phyloP scores from a whole-genome alignment of 2,113 vertebrate species.

The Eonycteris spelaea region DNA sequence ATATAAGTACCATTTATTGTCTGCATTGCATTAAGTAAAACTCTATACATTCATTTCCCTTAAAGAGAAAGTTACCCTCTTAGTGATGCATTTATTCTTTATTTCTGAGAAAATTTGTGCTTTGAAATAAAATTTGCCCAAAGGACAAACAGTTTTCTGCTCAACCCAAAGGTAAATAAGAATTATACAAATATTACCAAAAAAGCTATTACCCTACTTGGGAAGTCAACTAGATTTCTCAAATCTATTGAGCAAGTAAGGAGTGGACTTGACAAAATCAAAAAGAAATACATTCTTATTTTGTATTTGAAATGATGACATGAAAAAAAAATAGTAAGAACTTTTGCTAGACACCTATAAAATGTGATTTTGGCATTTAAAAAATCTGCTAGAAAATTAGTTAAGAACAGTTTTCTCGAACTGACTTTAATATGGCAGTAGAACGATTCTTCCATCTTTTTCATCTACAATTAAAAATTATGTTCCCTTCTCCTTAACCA shows the following conservation, averaged over 20 bases:
- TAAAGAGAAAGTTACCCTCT: slow-evolving; percentile 23
- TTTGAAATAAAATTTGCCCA: not conserved
- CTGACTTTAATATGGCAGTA: not conserved
- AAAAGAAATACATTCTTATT: not conserved
- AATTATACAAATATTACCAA: not conserved
- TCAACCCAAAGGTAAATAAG: not conserved
- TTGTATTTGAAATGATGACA: not conserved
- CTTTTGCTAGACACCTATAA: not conserved
- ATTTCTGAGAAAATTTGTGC: not conserved
- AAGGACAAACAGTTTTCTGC: not conserved
- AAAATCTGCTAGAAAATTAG: not conserved
- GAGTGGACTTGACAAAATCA: not conserved
- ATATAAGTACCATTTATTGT: slow-evolving; percentile 43
- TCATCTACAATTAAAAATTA: not conserved
- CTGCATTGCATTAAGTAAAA: slow-evolving; percentile 19
- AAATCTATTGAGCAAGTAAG: not conserved
- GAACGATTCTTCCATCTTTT: not conserved
- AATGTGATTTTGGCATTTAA: not conserved
- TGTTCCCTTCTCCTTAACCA: not conserved
- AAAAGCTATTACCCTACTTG: not conserved
- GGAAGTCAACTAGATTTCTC: not conserved
- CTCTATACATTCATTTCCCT: not conserved
- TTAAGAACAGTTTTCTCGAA: not conserved
- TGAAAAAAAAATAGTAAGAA: not conserved
- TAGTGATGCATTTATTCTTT: not conserved